Evolutionary conservation across 2,888 invertebrate genomes (phyloP).

Genomic region (Octonoba sinensis): DNA sequence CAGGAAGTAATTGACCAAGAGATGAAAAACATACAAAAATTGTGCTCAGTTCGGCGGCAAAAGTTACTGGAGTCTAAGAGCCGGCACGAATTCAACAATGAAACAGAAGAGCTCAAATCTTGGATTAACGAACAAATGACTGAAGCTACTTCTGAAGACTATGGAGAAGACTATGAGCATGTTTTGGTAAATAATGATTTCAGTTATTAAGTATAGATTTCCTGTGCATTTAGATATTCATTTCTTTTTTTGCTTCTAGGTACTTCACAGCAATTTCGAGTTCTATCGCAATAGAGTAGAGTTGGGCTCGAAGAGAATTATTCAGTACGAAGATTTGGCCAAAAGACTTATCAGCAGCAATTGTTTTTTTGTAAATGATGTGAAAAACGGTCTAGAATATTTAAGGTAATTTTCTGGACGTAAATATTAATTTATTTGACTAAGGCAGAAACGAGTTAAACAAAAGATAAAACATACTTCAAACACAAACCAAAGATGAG

Average conservation of each 20-base stretch:
- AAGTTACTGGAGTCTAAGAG: slow-evolving; percentile 91
- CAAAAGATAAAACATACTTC: too few relatives aligned
- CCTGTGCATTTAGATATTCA: background rate
- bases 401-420: slow-evolving; percentile 73
- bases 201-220: background rate
- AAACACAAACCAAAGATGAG: too few relatives aligned
- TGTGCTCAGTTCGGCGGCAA: slow-evolving; percentile 83
- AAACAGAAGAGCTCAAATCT: slow-evolving; percentile 88
- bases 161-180: slow-evolving; percentile 94
- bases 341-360: slow-evolving; percentile 88
- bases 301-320: slow-evolving; percentile 73
- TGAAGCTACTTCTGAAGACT: slow-evolving; percentile 90
- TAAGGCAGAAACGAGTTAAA: too few relatives aligned
- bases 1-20: slow-evolving; percentile 78
- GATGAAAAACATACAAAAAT: slow-evolving; percentile 83
- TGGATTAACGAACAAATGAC: slow-evolving; percentile 94
- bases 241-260: slow-evolving; percentile 16
- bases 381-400: slow-evolving; percentile 87
- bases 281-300: slow-evolving; percentile 46
- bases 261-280: slow-evolving; percentile 43
- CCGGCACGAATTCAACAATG: slow-evolving; percentile 90
- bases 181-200: slow-evolving; percentile 75
- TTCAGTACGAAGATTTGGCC: slow-evolving; percentile 89
- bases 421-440: too few relatives aligned
- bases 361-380: slow-evolving; percentile 79